Evolutionary conservation across 2,888 invertebrate species (phyloP).

Genomic region (Polydrusus tereticollis): DNA sequence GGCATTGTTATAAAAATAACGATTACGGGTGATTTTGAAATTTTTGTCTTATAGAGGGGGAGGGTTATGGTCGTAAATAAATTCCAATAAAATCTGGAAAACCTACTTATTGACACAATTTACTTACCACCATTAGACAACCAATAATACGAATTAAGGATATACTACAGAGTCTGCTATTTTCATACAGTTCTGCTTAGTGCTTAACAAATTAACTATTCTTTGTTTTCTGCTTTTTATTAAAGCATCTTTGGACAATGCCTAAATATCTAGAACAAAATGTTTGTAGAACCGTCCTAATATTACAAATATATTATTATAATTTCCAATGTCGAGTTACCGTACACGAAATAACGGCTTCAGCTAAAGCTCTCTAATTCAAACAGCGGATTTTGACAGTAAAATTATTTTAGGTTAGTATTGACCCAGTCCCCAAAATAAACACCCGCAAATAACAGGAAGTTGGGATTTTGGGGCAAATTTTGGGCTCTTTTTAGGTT

Average conservation of each 20-base stretch:
- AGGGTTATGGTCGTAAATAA: too few relatives aligned
- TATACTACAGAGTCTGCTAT: background rate
- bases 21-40: too few relatives aligned
- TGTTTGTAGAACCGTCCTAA: too few relatives aligned
- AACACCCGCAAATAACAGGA: background rate
- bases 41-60: too few relatives aligned
- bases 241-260: too few relatives aligned
- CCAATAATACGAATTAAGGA: background rate
- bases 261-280: too few relatives aligned
- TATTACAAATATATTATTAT: too few relatives aligned
- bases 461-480: constrained; percentile 8
- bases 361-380: background rate
- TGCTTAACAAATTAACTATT: too few relatives aligned
- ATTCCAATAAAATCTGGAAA: too few relatives aligned
- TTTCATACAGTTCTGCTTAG: too few relatives aligned
- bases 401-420: constrained; percentile 5
- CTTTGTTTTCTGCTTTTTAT: too few relatives aligned
- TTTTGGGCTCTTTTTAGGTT: constrained; percentile 8
- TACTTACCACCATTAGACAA: background rate
- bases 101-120: background rate
- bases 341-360: background rate
- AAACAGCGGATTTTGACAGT: constrained; percentile 8
- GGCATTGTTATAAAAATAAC: background rate
- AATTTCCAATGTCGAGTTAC: too few relatives aligned
- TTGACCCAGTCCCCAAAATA: constrained; percentile 3